Conservation (phyloP, 2,888 invertebrate genomes). For the Graphium colonna region DNA sequence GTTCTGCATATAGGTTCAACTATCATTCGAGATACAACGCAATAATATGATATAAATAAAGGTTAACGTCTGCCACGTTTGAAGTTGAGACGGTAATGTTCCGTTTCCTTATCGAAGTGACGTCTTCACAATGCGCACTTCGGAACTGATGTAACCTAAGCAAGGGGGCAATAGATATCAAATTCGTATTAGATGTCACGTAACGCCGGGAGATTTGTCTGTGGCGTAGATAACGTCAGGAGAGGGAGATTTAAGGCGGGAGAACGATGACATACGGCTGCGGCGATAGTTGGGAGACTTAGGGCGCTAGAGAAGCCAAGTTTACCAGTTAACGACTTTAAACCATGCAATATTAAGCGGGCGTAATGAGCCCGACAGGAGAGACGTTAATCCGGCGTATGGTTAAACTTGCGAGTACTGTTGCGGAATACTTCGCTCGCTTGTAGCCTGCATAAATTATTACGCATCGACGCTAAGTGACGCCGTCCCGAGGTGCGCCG, state of each 20-base stretch:
- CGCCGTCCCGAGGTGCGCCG: too few species aligned
- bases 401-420: constrained; percentile 37
- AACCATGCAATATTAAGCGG: constrained; percentile 48
- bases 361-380: constrained; percentile 46
- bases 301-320: constrained; percentile 37
- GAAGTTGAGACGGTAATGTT: not conserved
- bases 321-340: constrained; percentile 38
- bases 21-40: not conserved
- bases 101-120: not conserved
- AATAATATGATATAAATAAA: not conserved
- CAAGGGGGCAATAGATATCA: constrained; percentile 14
- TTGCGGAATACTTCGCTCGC: constrained; percentile 34
- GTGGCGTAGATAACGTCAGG: constrained; percentile 18
- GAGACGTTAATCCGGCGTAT: constrained; percentile 42
- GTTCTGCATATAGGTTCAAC: not conserved
- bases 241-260: constrained; percentile 19
- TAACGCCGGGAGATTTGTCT: constrained; percentile 17
- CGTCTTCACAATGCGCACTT: not conserved
- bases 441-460: constrained; percentile 46
- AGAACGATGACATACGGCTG: constrained; percentile 19
- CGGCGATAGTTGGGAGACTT: constrained; percentile 21
- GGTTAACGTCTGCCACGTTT: not conserved
- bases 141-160: constrained; percentile 6
- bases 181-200: constrained; percentile 17
- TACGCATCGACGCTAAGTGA: constrained; percentile 32